These are phyloP conservation scores for Lydus trimaculatus DNA, from an alignment of 2,888 invertebrate species.

Conservation along the genomic window DNA sequence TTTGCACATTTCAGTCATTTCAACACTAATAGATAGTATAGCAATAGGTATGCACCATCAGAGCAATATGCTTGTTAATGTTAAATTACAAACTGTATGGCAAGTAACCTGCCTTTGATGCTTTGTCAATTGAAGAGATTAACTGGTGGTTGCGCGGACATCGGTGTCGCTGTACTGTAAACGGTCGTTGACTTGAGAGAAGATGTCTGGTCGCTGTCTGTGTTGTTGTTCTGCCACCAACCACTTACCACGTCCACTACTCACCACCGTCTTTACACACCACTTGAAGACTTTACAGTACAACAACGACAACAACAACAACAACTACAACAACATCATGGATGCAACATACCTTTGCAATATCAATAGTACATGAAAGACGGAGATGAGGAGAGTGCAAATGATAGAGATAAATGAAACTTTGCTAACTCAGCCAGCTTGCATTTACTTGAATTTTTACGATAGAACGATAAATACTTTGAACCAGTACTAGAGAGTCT, in stretches of 20 bases:
- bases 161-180: constrained; percentile 34
- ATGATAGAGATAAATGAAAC: constrained; percentile 7
- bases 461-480: constrained; percentile 5
- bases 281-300: constrained; percentile 24
- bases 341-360: neutral
- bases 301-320: no score
- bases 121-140: constrained; percentile 34
- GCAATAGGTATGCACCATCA: constrained; percentile 12
- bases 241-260: constrained; percentile 26
- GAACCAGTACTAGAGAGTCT: neutral
- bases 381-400: neutral
- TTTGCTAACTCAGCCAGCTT: neutral
- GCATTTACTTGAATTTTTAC: constrained; percentile 5
- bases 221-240: constrained; percentile 24
- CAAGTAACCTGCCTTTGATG: constrained; percentile 31
- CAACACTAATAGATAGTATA: neutral
- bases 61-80: neutral
- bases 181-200: constrained; percentile 32
- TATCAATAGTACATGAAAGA: neutral
- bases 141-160: constrained; percentile 32
- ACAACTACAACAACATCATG: constrained; percentile 5
- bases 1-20: neutral
- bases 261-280: constrained; percentile 16
- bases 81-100: constrained; percentile 14
- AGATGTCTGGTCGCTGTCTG: constrained; percentile 34